Evolutionary conservation across 2,113 vertebrate genomes (phyloP).

Genomic region (Sinocyclocheilus anophthalmus): DNA sequence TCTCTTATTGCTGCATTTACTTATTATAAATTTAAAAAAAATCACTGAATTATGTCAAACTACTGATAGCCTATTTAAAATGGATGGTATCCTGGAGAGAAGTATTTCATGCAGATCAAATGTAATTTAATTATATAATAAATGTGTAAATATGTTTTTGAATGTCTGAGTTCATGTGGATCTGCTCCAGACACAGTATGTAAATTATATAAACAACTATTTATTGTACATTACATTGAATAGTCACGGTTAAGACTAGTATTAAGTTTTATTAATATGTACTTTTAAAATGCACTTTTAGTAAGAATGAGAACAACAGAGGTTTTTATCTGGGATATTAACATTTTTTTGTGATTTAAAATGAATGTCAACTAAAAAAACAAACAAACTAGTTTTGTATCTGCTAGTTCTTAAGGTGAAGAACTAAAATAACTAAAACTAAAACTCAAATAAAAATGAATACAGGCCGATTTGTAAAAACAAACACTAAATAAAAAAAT

Average conservation of each 20-base stretch:
- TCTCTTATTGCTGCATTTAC: neutral
- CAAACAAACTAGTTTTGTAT: neutral
- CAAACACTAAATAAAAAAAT: too few species aligned
- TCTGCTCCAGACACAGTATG: neutral
- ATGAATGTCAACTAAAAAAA: neutral
- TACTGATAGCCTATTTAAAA: neutral
- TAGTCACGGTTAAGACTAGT: neutral
- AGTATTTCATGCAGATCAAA: neutral
- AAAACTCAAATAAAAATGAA: neutral
- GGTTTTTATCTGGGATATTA: neutral
- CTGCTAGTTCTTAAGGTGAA: neutral
- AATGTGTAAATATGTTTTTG: neutral
- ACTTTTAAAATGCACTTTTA: neutral
- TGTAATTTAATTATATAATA: conserved; percentile 3
- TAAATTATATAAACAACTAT: neutral
- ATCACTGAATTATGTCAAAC: neutral
- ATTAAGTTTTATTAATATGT: neutral
- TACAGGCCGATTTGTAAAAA: too few species aligned
- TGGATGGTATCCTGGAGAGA: neutral
- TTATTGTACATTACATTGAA: neutral
- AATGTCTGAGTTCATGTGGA: neutral
- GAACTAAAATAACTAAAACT: neutral
- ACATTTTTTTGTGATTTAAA: neutral
- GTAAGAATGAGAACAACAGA: neutral
- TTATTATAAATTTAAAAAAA: neutral